These are phyloP conservation scores for Conger conger DNA, from an alignment of 2,113 vertebrate genomes.

Conservation along the genomic window DNA sequence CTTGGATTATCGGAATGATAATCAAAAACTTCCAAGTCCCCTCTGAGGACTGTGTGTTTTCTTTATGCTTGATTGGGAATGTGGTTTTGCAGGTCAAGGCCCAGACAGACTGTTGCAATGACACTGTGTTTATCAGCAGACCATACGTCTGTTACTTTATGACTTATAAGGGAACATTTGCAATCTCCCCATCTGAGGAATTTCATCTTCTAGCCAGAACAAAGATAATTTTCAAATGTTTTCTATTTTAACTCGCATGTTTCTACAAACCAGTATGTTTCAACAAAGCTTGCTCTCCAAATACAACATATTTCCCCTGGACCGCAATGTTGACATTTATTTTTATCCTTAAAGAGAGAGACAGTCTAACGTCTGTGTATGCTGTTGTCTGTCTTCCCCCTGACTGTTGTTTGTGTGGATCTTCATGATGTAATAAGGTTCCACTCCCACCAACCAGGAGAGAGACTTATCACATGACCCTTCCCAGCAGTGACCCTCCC, in stretches of 20 bases:
- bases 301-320: background rate
- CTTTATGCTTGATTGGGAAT: background rate
- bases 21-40: background rate
- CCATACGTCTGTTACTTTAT: background rate
- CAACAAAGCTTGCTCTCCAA: background rate
- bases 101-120: background rate
- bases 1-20: background rate
- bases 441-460: slow-evolving; percentile 64
- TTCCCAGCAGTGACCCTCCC: slow-evolving; percentile 45
- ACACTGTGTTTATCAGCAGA: background rate
- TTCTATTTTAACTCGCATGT: background rate
- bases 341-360: background rate
- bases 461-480: slow-evolving; percentile 61
- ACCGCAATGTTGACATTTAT: background rate
- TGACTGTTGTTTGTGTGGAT: slow-evolving; percentile 66
- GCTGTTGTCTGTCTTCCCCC: slow-evolving; percentile 65
- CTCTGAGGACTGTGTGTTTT: background rate
- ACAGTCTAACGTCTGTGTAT: slow-evolving; percentile 62
- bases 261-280: background rate
- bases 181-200: background rate
- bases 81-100: background rate
- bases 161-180: background rate
- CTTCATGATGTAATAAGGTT: slow-evolving; percentile 65
- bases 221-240: background rate
- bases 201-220: background rate